Base-by-base conservation (phyloP, 1,140 invertebrate genomes). In the Drosophila sucinea region DNA sequence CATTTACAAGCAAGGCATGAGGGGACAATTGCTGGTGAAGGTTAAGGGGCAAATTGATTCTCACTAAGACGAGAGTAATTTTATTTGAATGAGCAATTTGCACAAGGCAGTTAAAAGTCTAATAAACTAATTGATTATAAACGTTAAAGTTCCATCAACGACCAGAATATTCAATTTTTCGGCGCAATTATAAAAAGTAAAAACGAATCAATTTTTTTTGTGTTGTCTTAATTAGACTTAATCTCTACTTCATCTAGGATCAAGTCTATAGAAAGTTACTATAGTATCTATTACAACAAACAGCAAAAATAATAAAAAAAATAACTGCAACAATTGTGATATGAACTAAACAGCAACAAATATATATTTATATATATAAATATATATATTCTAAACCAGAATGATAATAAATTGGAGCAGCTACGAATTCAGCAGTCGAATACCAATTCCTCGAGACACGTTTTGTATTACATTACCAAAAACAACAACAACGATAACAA, bases 281-380 rank as follows among this genome's bases (percentile, higher is more conserved):
- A 62, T n/a, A 47, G 54, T 60, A 41, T 64, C 30, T 40, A 30
- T 38, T 1, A 66, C 11, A 58, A 56, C 6, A 32, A 40, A 64
- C 58, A 33, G 33, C 35, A 44, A 65, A 35, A 60, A 58, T 57
- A 65, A 70, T 51, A 51, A 65, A 63, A 30, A 63, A 65, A 63
- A 30, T 66, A 63, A 71, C 72, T 77, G 83, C 84, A 87, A 87
- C 84, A 73, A 71, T 77, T 87, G 83, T 87, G 83, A 87, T 87
- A 87, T 79, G 65, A 87, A 67, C 66, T 63, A 72, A 67, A 67
- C 74, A 75, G 73, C 58, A 77, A 81, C 58, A 65, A 68, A 75
- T 68, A 27, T 61, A 67, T 62, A 54, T 61, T 68, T 57, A 60
- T 62, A 67, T 58, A 58, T 23, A 47, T 47, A 38, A 38, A 38